phyloP scores from a whole-genome alignment of 2,888 invertebrate species.

The Aphidius colemani region DNA sequence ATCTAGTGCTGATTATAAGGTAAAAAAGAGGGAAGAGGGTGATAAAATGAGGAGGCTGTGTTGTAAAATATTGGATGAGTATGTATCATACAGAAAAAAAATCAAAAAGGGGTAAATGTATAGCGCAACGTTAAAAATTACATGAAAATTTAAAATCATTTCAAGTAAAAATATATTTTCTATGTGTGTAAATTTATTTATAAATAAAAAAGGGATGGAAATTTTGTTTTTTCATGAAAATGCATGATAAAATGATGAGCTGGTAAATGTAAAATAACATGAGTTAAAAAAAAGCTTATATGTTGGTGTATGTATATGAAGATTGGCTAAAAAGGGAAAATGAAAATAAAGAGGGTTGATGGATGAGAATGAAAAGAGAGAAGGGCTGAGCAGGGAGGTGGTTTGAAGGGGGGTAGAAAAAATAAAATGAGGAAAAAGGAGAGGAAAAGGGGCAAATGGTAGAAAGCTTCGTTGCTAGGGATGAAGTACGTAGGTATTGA shows the following conservation, averaged over 20 bases:
- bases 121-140: too few species aligned
- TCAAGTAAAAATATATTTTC: too few species aligned
- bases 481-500: constrained; percentile 60
- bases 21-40: background rate
- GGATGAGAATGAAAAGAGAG: constrained; percentile 30
- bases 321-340: constrained; percentile 24
- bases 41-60: background rate
- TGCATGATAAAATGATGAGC: constrained; percentile 7
- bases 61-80: too few species aligned
- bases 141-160: too few species aligned
- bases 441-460: constrained; percentile 42
- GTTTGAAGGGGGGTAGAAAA: constrained; percentile 26
- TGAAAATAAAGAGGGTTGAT: constrained; percentile 30
- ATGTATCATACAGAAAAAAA: too few species aligned
- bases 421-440: constrained; percentile 27
- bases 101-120: too few species aligned
- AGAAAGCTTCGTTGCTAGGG: constrained; percentile 59
- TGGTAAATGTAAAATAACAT: background rate
- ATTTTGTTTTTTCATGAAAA: background rate
- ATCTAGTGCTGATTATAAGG: constrained; percentile 28
- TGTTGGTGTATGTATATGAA: constrained; percentile 5
- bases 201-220: too few species aligned
- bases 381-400: constrained; percentile 29
- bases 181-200: too few species aligned
- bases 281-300: too few species aligned